Percentiles rank a stretch among this genome's conserved stretches.
These are phyloP conservation scores for Apolygus lucorum DNA, from an alignment of 1,140 invertebrate genomes.

Conservation along the genomic window DNA sequence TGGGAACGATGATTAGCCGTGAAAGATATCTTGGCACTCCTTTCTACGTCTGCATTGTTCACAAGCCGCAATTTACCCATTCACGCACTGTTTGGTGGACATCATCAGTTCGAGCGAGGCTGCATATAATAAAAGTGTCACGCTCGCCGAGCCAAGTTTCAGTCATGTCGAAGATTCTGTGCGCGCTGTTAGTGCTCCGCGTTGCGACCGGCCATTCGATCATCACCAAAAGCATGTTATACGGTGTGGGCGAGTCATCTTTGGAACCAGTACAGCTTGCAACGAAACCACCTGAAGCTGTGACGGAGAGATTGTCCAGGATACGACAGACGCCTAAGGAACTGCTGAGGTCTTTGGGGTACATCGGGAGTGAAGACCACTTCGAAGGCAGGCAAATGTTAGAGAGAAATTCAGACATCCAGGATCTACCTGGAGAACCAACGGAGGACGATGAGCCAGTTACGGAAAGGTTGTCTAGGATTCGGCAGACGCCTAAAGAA, in stretches of 20 bases:
- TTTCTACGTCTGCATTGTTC: too few species aligned
- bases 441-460: background rate
- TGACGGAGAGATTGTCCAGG: background rate
- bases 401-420: background rate
- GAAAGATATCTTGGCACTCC: too few species aligned
- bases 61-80: too few species aligned
- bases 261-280: slow-evolving; percentile 7
- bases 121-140: background rate
- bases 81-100: slow-evolving; percentile 1
- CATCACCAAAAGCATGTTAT: background rate
- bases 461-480: background rate
- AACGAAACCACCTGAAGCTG: background rate
- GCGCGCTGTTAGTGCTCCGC: slow-evolving; percentile 6
- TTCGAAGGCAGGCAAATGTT: background rate
- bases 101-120: slow-evolving; percentile 7
- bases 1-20: too few species aligned
- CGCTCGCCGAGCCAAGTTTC: slow-evolving; percentile 9
- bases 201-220: background rate
- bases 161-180: slow-evolving; percentile 15
- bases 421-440: background rate
- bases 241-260: background rate
- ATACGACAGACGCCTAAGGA: background rate
- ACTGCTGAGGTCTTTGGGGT: background rate
- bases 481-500: background rate
- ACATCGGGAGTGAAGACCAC: background rate